Conservation (phyloP, 2,888 invertebrate genomes). For the Tinea trinotella region DNA sequence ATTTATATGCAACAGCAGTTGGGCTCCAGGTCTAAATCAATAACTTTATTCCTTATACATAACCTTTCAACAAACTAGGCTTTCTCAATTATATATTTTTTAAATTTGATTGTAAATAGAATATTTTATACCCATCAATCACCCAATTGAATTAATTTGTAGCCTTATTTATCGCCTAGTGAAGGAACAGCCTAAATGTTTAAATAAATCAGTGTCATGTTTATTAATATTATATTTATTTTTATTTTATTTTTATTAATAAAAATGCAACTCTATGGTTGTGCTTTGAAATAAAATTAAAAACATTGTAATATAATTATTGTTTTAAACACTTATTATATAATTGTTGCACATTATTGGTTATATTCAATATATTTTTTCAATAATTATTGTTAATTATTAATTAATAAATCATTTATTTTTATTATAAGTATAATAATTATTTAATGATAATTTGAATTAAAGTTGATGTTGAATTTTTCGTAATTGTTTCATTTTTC, state of each 20-base stretch:
- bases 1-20: no score
- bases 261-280: background rate
- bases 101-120: no score
- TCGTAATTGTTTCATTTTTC: conserved; percentile 28
- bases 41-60: no score
- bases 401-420: no score
- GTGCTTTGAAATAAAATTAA: background rate
- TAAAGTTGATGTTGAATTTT: conserved; percentile 48
- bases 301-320: background rate
- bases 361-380: no score
- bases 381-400: background rate
- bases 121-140: no score
- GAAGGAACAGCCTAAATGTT: no score
- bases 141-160: no score
- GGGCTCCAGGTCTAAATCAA: no score
- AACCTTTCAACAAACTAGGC: no score
- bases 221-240: background rate
- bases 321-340: background rate
- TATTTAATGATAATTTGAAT: conserved; percentile 38
- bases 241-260: background rate
- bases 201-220: background rate
- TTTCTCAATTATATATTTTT: no score
- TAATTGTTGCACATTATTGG: background rate
- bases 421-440: background rate
- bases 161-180: no score